Evolutionary conservation across 2,113 vertebrate species (phyloP).

Genomic region (Oxyruncus cristatus): DNA sequence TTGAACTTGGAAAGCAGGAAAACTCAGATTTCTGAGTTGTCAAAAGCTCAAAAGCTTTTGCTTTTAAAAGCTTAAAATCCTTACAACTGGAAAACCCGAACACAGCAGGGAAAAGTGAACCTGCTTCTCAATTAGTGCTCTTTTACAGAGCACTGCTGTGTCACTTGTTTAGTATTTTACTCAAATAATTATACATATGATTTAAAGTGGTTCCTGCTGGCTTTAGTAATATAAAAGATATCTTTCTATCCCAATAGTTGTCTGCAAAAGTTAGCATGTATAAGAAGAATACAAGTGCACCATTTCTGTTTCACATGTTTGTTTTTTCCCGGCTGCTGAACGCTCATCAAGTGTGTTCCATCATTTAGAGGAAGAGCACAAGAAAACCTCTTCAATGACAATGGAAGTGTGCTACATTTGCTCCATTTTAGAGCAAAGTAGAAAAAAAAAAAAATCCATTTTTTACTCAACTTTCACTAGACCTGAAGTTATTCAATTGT

Average conservation of each 20-base stretch:
- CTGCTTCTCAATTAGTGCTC: not conserved
- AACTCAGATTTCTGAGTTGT: not conserved
- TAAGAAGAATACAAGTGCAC: not conserved
- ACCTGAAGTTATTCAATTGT: not conserved
- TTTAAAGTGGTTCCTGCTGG: not conserved
- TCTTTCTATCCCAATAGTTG: not conserved
- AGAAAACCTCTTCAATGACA: not conserved
- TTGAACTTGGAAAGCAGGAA: not conserved
- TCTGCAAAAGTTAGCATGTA: not conserved
- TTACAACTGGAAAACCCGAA: not conserved
- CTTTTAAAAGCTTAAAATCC: not conserved
- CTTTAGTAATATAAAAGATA: not conserved
- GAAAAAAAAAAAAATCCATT: not conserved
- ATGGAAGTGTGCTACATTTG: too few relatives aligned
- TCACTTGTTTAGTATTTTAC: not conserved
- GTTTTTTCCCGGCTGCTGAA: not conserved
- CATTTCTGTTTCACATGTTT: not conserved
- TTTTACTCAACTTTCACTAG: not conserved
- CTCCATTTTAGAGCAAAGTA: not conserved
- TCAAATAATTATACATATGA: not conserved
- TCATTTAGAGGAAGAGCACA: not conserved
- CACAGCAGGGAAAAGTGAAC: not conserved
- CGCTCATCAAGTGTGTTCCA: not conserved
- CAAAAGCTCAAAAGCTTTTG: not conserved
- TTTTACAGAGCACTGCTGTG: not conserved